phyloP scores from a whole-genome alignment of 2,113 vertebrate genomes.

The Xerus inauris region DNA sequence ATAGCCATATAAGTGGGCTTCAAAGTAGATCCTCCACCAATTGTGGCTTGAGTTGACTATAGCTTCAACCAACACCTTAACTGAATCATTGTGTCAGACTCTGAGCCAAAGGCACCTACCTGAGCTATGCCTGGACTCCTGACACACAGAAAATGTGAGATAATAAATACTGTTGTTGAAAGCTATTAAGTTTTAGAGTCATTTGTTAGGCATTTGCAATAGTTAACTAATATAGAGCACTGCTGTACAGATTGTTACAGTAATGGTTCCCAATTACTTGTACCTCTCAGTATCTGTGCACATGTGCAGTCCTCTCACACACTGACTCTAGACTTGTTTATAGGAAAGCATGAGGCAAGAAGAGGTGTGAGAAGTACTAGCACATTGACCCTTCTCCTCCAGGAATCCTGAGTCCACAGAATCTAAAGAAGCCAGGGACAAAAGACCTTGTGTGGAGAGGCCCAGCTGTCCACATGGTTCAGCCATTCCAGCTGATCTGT shows the following conservation, averaged over 20 bases:
- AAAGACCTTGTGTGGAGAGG: neutral
- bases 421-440: neutral
- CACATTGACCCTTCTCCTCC: neutral
- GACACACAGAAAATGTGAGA: neutral
- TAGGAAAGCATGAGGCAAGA: neutral
- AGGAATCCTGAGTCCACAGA: neutral
- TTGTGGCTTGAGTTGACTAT: neutral
- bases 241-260: neutral
- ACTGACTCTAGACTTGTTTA: neutral
- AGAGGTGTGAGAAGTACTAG: neutral
- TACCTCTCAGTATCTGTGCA: neutral
- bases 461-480: neutral
- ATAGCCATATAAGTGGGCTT: neutral
- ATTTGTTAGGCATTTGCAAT: too few species aligned
- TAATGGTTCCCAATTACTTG: neutral
- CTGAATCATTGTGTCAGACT: neutral
- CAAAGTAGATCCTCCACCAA: neutral
- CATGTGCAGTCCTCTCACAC: neutral
- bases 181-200: neutral
- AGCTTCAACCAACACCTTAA: neutral
- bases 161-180: neutral
- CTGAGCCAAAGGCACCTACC: neutral
- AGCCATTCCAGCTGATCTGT: neutral
- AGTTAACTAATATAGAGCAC: neutral
- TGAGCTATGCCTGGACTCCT: neutral